Base-by-base conservation (phyloP, 2,797 vertebrate species). In the Coccyzus lansbergi region DNA sequence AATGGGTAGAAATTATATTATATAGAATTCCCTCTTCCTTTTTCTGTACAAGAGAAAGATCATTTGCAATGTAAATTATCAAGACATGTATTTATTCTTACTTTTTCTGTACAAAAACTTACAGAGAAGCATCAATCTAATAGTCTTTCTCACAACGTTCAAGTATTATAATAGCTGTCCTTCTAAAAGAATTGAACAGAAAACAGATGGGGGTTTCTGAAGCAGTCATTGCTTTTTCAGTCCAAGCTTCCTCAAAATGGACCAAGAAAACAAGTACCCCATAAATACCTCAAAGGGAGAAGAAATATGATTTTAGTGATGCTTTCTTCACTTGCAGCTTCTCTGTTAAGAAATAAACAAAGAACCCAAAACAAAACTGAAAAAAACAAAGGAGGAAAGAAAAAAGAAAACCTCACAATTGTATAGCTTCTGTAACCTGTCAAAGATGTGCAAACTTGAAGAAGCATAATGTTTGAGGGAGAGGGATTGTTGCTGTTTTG, bases 401-500 rank as follows among this genome's bases (percentile, higher is more conserved):
- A 7, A 5, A 11, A 8, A 1, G 26, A 63, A 19, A 31, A 38
- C 5, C 4, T 3, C 13, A 34, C 11, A 56, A 8, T 18, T 42
- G 3, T 26, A 26, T 12, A 62, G 3, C 4, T 51, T 40, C 52
- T 85, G 71, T 48, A 88, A 7, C 8, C 22, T 55, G 34, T 63
- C 44, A 74, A 55, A 74, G 19, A 65, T n/a, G 34, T 58, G 4
- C n/a, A 58, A 40, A 36, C 58, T 77, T 69, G 11, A 64, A 74
- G 8, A 18, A 56, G 1, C 2, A 6, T 15, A 28, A 65, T 34
- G 19, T 28, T 22, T 26, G 0, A 0, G 24, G 3, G 3, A 7
- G 10, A 29, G 31, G 6, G 6, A 9, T 38, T 38, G 38, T 38
- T 38, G 25, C 22, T 24, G 6, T 12, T 46, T 29, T 38, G 3